Evolutionary conservation across 2,888 invertebrate species (phyloP).

Genomic region (Colletes collaris): DNA sequence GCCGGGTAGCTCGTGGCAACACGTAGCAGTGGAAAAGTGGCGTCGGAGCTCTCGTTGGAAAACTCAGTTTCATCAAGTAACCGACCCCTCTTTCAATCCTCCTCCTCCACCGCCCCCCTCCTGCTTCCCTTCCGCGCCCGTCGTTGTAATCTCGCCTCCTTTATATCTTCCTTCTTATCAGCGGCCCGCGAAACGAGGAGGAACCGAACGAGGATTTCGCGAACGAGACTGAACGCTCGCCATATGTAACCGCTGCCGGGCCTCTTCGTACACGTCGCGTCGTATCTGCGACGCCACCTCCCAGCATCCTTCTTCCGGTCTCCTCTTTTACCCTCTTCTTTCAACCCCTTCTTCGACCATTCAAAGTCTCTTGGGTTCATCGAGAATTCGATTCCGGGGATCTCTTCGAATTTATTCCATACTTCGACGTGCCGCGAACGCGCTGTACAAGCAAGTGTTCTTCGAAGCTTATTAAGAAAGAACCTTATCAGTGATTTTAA

Average conservation of each 20-base stretch:
- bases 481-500: too few species aligned
- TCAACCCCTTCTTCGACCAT: not conserved
- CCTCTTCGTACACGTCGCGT: constrained; percentile 47
- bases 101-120: not conserved
- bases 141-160: constrained; percentile 69
- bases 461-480: too few species aligned
- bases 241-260: constrained; percentile 57
- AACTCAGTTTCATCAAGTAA: constrained; percentile 72
- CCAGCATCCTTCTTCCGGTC: constrained; percentile 10
- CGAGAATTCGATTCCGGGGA: too few species aligned
- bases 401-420: too few species aligned
- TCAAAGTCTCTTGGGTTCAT: too few species aligned
- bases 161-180: constrained; percentile 69
- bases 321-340: not conserved
- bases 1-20: constrained; percentile 29
- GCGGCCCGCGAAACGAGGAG: constrained; percentile 33
- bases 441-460: too few species aligned
- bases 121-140: constrained; percentile 6
- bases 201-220: constrained; percentile 59
- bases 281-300: constrained; percentile 47
- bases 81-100: constrained; percentile 18
- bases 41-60: constrained; percentile 52
- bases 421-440: too few species aligned
- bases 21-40: constrained; percentile 39
- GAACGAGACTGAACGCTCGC: constrained; percentile 59